phyloP scores from a whole-genome alignment of 2,113 vertebrate genomes.

The Quiscalus mexicanus region DNA sequence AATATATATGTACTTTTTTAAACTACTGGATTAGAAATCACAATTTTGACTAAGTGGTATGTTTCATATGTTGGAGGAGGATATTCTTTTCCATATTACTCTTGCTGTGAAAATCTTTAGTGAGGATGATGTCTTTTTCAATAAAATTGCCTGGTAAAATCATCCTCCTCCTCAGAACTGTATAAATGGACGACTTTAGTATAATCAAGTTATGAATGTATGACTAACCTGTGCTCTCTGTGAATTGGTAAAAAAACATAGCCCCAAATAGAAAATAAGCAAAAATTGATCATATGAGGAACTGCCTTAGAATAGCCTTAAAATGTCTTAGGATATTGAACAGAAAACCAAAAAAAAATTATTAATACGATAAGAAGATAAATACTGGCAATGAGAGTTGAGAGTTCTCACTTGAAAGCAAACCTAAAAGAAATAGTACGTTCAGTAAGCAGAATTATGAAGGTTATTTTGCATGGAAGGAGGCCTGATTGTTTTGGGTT shows the following conservation, averaged over 20 bases:
- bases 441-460: background rate
- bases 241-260: background rate
- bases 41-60: background rate
- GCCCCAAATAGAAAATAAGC: background rate
- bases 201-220: background rate
- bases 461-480: background rate
- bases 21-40: background rate
- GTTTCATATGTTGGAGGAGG: background rate
- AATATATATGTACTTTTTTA: background rate
- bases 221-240: background rate
- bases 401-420: background rate
- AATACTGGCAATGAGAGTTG: background rate
- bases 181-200: background rate
- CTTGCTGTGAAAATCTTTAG: background rate
- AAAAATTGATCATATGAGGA: background rate
- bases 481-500: background rate
- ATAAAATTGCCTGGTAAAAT: background rate
- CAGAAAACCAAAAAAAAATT: background rate
- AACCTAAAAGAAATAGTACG: background rate
- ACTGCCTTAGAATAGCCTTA: background rate
- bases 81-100: background rate
- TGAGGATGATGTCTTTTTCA: background rate
- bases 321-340: background rate
- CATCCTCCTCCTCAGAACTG: background rate
- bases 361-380: background rate